phyloP scores from a whole-genome alignment of 2,113 vertebrate genomes.

The Oceanites oceanicus region DNA sequence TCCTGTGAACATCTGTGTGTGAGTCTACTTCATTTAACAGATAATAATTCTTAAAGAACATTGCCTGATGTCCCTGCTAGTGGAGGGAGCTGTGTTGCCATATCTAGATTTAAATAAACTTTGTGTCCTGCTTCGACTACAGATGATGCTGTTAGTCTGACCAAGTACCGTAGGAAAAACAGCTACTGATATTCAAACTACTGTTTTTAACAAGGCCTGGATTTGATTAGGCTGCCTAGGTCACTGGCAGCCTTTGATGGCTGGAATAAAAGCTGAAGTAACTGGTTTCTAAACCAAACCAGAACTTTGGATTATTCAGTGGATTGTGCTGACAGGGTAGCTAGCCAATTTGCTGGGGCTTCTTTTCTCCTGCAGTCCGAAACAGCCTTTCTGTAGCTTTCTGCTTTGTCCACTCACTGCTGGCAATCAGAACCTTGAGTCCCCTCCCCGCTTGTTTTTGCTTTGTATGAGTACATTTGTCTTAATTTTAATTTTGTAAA shows the following conservation, averaged over 20 bases:
- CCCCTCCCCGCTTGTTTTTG: not conserved
- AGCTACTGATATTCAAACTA: not conserved
- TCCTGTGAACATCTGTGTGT: not conserved
- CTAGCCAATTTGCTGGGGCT: not conserved
- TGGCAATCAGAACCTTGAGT: not conserved
- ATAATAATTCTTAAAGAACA: not conserved
- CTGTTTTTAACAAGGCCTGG: slow-evolving; percentile 12
- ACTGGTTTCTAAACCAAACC: slow-evolving; percentile 39
- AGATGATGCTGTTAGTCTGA: not conserved
- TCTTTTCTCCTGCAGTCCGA: not conserved
- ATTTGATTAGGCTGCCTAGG: slow-evolving; percentile 14
- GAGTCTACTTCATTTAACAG: not conserved
- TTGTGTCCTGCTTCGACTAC: not conserved
- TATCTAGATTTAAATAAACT: not conserved
- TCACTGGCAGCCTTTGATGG: slow-evolving; percentile 2
- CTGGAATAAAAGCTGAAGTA: slow-evolving; percentile 41
- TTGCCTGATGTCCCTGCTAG: not conserved
- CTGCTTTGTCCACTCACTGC: not conserved
- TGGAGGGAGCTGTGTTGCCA: not conserved
- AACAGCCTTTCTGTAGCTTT: slow-evolving; percentile 2
- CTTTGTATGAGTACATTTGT: not conserved
- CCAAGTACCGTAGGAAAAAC: not conserved
- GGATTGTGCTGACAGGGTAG: not conserved
- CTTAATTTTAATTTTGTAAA: not conserved
- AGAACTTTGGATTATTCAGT: not conserved